These are phyloP conservation scores for Chamaea fasciata DNA, from an alignment of 2,113 vertebrate species.

Conservation along the genomic window DNA sequence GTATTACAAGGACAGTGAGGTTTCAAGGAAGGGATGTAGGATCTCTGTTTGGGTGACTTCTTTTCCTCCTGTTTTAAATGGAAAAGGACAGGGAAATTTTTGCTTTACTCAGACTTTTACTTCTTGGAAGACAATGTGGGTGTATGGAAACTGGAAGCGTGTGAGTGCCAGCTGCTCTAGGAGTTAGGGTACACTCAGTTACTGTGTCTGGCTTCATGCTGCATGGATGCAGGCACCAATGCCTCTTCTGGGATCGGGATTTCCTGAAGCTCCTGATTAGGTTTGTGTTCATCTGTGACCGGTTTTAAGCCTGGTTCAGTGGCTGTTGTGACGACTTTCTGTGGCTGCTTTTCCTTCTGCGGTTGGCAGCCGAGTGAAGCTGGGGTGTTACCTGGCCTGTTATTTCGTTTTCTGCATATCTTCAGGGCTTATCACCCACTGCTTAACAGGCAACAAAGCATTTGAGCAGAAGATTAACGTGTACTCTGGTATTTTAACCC, in stretches of 20 bases:
- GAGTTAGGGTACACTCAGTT: not conserved
- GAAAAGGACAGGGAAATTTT: not conserved
- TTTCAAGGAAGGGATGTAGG: not conserved
- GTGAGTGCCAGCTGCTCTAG: not conserved
- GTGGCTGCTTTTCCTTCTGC: not conserved
- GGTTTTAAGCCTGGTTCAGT: not conserved
- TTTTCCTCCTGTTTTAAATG: not conserved
- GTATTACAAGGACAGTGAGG: not conserved
- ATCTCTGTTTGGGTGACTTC: not conserved
- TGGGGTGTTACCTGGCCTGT: not conserved
- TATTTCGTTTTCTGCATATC: not conserved
- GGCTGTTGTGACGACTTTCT: not conserved
- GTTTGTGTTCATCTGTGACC: not conserved
- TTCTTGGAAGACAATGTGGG: not conserved
- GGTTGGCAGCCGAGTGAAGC: not conserved
- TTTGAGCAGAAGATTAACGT: not conserved
- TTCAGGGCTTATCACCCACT: not conserved
- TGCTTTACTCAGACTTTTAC: not conserved
- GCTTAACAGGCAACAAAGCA: not conserved
- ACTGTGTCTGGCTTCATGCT: rapidly evolving
- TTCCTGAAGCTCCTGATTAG: not conserved
- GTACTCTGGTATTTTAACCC: not conserved
- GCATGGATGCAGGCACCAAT: too few species aligned
- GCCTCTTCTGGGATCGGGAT: not conserved
- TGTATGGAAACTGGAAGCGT: not conserved